Evolutionary conservation across 2,888 invertebrate species (phyloP).

Genomic region (Cantharis nigra): DNA sequence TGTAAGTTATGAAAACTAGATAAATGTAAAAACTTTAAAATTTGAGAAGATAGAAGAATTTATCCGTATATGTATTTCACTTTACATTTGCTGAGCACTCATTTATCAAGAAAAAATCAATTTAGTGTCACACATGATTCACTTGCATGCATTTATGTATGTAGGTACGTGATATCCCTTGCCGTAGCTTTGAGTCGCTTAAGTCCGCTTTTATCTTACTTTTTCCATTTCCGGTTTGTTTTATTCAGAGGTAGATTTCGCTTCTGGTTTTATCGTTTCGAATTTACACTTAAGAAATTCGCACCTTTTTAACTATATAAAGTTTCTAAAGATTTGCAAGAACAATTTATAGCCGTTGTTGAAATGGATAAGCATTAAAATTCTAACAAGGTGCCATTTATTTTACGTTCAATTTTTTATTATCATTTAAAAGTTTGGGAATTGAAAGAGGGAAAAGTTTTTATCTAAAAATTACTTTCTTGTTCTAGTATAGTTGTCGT

Average conservation of each 20-base stretch:
- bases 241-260: constrained; percentile 44
- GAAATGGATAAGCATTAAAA: constrained; percentile 20
- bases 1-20: background rate
- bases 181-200: constrained; percentile 41
- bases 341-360: constrained; percentile 26
- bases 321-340: constrained; percentile 28
- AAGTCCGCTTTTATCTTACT: constrained; percentile 47
- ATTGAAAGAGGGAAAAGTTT: background rate
- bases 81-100: background rate
- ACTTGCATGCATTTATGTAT: constrained; percentile 49
- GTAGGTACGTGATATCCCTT: constrained; percentile 31
- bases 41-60: background rate
- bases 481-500: background rate
- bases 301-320: constrained; percentile 33
- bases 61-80: background rate
- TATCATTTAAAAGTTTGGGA: background rate
- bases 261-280: constrained; percentile 34
- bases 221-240: constrained; percentile 50
- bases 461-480: background rate
- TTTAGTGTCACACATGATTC: constrained; percentile 44
- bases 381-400: constrained; percentile 8
- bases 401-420: constrained; percentile 3
- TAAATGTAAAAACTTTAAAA: background rate
- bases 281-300: constrained; percentile 33
- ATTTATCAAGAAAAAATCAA: constrained; percentile 33